Evolutionary conservation across 2,888 invertebrate species (phyloP), one percentile per base, ranked within the genome.

Genomic region (Cartodere bifasciata): DNA sequence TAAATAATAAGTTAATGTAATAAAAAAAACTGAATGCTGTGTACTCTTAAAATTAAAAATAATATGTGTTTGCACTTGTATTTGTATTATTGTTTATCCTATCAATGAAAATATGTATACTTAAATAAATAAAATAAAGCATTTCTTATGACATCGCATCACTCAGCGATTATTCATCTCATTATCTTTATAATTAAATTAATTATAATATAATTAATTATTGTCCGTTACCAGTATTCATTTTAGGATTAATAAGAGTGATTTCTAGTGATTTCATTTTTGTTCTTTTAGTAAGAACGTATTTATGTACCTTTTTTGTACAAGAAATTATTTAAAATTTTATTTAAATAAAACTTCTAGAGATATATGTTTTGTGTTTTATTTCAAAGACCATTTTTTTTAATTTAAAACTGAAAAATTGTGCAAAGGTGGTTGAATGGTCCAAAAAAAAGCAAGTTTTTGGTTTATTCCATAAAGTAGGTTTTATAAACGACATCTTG

Each of bases 41-140:
- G 55, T 70, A 70, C 66, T 58, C 49, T 58, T 68, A 42, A 47
- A 42, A 67, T 67, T 40, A 41, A 29, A 22, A 27, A 67, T 68
- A 53, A 51, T 58, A 53, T 56, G 56, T 58, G 58, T 58, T 58
- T 58, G 59, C 58, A 59, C 59, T 55, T 54, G 55, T 56, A 53
- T 50, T 28, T 34, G 34, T 37, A 37, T 37, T 41, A 56, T 56
- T 53, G 47, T 53, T 56, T 55, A n/a, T n/a, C n/a, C n/a, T n/a
- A n/a, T n/a, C n/a, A n/a, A n/a, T n/a, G n/a, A 44, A 40, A 43
- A 47, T 42, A 50, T 49, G 50, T 52, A 52, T 52, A 54, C 49
- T 50, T 53, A 48, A 51, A 45, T 46, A 47, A 20, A 9, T 7
- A 20, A 9, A 9, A 7, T 45, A 44, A 42, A 42, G 40, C 43